Evolutionary conservation across 2,888 invertebrate genomes (phyloP).

Genomic region (Oxycera nigricornis): DNA sequence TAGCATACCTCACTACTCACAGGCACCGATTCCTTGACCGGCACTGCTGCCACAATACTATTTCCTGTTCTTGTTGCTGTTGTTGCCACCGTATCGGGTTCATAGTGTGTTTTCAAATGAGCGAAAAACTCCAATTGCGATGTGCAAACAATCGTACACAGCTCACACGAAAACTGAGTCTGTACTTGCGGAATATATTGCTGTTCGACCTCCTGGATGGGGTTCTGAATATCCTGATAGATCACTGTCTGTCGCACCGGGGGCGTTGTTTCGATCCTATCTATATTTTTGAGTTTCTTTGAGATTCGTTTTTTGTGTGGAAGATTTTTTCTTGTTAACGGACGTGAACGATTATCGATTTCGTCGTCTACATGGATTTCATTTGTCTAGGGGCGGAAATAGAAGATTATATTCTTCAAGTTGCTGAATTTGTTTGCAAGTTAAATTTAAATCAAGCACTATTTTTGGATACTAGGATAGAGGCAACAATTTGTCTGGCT

Average conservation of each 20-base stretch:
- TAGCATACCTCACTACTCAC: neutral
- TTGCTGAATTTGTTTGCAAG: no score
- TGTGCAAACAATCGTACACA: constrained; percentile 77
- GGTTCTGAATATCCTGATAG: constrained; percentile 35
- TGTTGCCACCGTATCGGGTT: constrained; percentile 62
- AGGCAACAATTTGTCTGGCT: no score
- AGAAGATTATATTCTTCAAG: no score
- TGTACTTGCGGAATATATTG: neutral
- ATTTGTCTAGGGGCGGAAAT: no score
- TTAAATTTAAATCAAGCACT: no score
- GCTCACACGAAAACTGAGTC: constrained; percentile 67
- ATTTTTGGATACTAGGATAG: no score
- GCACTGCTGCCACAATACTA: neutral
- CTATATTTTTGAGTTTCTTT: constrained; percentile 69
- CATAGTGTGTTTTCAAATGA: constrained; percentile 83
- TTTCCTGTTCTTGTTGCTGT: constrained; percentile 37
- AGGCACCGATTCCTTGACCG: neutral
- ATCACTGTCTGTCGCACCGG: constrained; percentile 16
- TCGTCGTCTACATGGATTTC: constrained; percentile 6
- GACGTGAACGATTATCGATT: constrained; percentile 34
- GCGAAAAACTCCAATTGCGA: constrained; percentile 85
- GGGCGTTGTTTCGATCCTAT: constrained; percentile 44
- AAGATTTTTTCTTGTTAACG: constrained; percentile 69
- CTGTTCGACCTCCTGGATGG: neutral
- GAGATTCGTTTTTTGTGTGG: constrained; percentile 89